Conservation (phyloP, 2,888 invertebrate species). For the Tenthredo distinguenda region DNA sequence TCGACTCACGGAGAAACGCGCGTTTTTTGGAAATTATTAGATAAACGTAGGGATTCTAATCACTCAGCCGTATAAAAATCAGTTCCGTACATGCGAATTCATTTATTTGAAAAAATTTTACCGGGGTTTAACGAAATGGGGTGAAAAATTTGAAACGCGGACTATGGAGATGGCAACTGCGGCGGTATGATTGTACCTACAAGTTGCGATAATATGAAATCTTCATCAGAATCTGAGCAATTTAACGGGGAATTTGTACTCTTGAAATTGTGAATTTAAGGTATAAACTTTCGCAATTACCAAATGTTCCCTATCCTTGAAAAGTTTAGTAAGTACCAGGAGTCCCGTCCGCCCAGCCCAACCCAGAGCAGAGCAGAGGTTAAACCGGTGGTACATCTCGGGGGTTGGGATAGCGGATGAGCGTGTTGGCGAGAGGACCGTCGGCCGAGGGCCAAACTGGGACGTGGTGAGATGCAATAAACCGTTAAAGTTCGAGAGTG, state of each 20-base stretch:
- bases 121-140: not conserved
- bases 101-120: not conserved
- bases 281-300: conserved; percentile 76
- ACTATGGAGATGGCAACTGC: not conserved
- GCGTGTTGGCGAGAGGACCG: conserved; percentile 24
- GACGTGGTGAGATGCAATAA: conserved; percentile 66
- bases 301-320: conserved; percentile 75
- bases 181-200: not conserved
- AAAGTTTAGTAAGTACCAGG: conserved; percentile 69
- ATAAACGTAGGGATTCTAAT: too few species aligned
- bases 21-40: too few species aligned
- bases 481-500: conserved; percentile 57
- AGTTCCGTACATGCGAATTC: not conserved
- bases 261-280: conserved; percentile 70
- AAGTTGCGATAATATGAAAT: conserved; percentile 30
- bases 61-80: too few species aligned
- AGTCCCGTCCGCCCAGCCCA: not conserved
- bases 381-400: not conserved
- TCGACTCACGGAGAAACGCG: not conserved
- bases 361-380: conserved; percentile 1
- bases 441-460: conserved; percentile 50
- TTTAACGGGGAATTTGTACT: conserved; percentile 61
- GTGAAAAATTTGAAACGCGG: not conserved
- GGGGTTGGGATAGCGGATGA: conserved; percentile 1
- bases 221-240: conserved; percentile 60